These are phyloP conservation scores for Neolamprologus cancellatus DNA, from an alignment of 2,113 vertebrate genomes.

Conservation along the genomic window DNA sequence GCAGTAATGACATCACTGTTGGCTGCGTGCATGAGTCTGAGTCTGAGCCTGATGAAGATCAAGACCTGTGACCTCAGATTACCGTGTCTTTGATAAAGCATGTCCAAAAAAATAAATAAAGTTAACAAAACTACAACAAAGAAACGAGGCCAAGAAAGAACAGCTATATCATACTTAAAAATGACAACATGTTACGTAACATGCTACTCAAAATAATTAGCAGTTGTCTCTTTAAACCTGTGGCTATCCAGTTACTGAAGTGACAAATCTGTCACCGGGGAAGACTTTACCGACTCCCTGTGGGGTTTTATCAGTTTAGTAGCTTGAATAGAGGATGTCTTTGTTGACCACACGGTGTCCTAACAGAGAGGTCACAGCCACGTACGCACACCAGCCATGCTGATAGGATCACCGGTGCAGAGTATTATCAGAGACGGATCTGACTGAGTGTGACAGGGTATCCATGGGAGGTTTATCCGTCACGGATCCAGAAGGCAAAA, in stretches of 20 bases:
- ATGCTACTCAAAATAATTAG: not conserved
- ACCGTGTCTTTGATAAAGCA: not conserved
- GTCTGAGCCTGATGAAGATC: not conserved
- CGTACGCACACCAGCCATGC: not conserved
- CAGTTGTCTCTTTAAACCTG: not conserved
- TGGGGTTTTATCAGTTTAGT: not conserved
- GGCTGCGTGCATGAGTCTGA: not conserved
- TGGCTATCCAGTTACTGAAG: not conserved
- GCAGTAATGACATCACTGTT: not conserved
- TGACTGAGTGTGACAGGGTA: not conserved
- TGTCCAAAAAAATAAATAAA: not conserved
- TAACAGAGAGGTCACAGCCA: not conserved
- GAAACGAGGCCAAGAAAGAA: not conserved
- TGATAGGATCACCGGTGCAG: conserved; percentile 16
- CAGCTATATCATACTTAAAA: not conserved
- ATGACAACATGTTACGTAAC: not conserved
- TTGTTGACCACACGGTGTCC: not conserved
- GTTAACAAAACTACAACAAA: not conserved
- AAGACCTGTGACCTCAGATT: not conserved
- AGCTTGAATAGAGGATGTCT: not conserved
- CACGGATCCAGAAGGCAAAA: not conserved
- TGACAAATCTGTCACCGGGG: not conserved
- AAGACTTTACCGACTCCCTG: conserved; percentile 21
- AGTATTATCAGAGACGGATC: conserved; percentile 11
- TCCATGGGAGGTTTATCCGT: not conserved